phyloP scores from a whole-genome alignment of 2,797 vertebrate genomes.

The Urosaurus nigricauda region DNA sequence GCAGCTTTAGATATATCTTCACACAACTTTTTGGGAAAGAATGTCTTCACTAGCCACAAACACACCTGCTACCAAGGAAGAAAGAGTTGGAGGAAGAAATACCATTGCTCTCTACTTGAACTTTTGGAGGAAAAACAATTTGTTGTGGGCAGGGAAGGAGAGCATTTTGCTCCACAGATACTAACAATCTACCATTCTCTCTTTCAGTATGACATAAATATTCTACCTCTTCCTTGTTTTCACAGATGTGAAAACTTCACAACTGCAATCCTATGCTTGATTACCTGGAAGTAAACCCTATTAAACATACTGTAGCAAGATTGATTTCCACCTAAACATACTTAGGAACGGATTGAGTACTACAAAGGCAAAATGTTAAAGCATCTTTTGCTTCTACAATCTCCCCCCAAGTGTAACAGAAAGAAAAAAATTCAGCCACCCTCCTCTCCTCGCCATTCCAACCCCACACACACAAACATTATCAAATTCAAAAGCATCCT shows the following conservation, averaged over 20 bases:
- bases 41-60: neutral
- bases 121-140: neutral
- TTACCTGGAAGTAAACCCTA: conserved; percentile 17
- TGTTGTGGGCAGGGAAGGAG: too few relatives aligned
- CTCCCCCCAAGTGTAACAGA: conserved; percentile 19
- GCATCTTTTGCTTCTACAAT: conserved; percentile 37
- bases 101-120: neutral
- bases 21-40: neutral
- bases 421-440: conserved; percentile 36
- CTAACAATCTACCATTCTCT: neutral
- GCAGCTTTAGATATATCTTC: neutral
- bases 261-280: neutral
- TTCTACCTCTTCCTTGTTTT: neutral
- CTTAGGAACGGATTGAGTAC: neutral
- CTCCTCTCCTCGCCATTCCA: conserved; percentile 30
- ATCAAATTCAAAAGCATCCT: conserved; percentile 70
- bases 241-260: conserved; percentile 38
- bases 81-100: neutral
- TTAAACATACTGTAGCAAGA: conserved; percentile 1
- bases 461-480: conserved; percentile 69
- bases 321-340: conserved; percentile 11
- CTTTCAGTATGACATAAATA: neutral
- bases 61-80: conserved; percentile 32
- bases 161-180: neutral
- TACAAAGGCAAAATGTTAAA: conserved; percentile 59